These are phyloP conservation scores for Eulemur albifrons DNA, from an alignment of 2,797 vertebrate species.

Conservation along the genomic window DNA sequence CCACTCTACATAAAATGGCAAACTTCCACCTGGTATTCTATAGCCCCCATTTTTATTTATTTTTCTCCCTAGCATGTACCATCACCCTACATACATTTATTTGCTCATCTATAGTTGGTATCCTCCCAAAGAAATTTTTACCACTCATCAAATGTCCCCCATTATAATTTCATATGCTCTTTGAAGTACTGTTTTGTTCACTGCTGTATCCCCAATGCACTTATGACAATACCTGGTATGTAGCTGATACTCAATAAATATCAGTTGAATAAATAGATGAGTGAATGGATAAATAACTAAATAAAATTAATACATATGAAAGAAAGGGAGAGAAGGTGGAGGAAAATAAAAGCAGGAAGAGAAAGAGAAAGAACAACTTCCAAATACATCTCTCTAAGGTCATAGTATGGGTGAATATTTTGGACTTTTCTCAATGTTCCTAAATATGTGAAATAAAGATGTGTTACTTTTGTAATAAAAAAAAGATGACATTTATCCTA, in stretches of 20 bases:
- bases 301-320: not conserved
- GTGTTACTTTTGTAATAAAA: not conserved
- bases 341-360: not conserved
- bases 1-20: not conserved
- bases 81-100: not conserved
- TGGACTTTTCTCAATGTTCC: not conserved
- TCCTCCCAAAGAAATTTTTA: not conserved
- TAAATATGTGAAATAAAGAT: not conserved
- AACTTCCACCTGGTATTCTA: not conserved
- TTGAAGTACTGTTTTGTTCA: not conserved
- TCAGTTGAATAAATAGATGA: not conserved
- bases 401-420: not conserved
- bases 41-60: not conserved
- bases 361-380: not conserved
- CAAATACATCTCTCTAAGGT: not conserved
- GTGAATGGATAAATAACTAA: not conserved
- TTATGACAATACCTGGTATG: not conserved
- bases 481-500: not conserved
- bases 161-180: not conserved
- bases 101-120: not conserved
- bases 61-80: not conserved
- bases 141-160: not conserved
- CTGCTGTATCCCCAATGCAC: not conserved
- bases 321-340: not conserved
- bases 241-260: not conserved